These are phyloP conservation scores for Anguilla rostrata DNA, from an alignment of 2,113 vertebrate species.

Conservation along the genomic window DNA sequence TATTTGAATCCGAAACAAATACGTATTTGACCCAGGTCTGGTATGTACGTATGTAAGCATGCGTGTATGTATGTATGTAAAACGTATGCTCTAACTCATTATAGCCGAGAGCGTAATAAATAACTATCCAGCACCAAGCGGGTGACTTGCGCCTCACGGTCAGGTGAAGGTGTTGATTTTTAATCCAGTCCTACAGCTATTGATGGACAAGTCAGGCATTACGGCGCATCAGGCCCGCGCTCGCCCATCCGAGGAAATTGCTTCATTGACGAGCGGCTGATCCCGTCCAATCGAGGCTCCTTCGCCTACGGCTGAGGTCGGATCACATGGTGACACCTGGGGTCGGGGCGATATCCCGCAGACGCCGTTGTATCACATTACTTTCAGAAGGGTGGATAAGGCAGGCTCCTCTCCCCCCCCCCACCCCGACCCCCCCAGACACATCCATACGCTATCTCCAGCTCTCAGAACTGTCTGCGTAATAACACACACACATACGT, in stretches of 20 bases:
- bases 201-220: background rate
- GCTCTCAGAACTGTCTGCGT: background rate
- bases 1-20: no score
- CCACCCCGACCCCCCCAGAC: background rate
- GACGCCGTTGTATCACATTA: background rate
- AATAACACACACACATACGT: background rate
- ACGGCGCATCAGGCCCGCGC: background rate
- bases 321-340: background rate
- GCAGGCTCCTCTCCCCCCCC: background rate
- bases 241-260: background rate
- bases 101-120: background rate
- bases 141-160: background rate
- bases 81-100: background rate
- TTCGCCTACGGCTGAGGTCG: background rate
- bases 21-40: no score
- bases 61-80: no score
- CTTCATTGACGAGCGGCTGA: background rate
- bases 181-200: constrained; percentile 8
- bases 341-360: background rate
- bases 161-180: constrained; percentile 3
- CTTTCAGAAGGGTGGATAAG: background rate
- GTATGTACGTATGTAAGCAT: no score
- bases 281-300: background rate
- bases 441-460: background rate
- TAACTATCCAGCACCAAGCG: background rate